Evolutionary conservation across 2,797 vertebrate genomes (phyloP).

Genomic region (Selene dorsalis): DNA sequence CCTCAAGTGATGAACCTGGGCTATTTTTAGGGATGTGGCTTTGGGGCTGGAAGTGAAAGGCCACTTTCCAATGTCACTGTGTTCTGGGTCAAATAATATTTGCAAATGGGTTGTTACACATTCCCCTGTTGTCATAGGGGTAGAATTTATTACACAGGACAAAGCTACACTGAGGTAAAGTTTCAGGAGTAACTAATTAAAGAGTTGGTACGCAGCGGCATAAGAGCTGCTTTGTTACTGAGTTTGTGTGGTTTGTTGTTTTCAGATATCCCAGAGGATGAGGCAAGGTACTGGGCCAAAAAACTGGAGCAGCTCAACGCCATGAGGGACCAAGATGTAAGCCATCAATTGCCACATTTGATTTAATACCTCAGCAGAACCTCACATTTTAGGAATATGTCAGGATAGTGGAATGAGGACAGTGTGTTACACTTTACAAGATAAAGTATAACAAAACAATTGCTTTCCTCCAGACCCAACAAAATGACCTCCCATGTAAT

Average conservation of each 20-base stretch:
- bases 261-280: slow-evolving; percentile 97
- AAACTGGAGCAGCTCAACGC: slow-evolving; percentile 98
- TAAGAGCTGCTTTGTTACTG: slow-evolving; percentile 35
- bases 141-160: neutral
- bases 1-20: slow-evolving; percentile 50
- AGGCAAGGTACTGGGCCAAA: slow-evolving; percentile 98
- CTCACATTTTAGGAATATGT: slow-evolving; percentile 42
- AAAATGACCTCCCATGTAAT: neutral
- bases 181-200: slow-evolving; percentile 23
- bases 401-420: slow-evolving; percentile 3
- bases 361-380: slow-evolving; percentile 46
- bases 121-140: neutral
- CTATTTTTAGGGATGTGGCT: slow-evolving; percentile 62
- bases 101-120: slow-evolving; percentile 13
- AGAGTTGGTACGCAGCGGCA: neutral
- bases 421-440: slow-evolving; percentile 15
- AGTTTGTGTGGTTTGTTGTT: slow-evolving; percentile 55
- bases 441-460: slow-evolving; percentile 20
- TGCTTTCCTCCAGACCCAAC: neutral
- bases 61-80: slow-evolving; percentile 51
- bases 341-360: slow-evolving; percentile 52
- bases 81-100: slow-evolving; percentile 36
- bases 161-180: neutral
- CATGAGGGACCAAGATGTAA: slow-evolving; percentile 97
- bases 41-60: slow-evolving; percentile 26